Base-by-base conservation (phyloP, 2,888 invertebrate species). In the Hypercompe scribonia region DNA sequence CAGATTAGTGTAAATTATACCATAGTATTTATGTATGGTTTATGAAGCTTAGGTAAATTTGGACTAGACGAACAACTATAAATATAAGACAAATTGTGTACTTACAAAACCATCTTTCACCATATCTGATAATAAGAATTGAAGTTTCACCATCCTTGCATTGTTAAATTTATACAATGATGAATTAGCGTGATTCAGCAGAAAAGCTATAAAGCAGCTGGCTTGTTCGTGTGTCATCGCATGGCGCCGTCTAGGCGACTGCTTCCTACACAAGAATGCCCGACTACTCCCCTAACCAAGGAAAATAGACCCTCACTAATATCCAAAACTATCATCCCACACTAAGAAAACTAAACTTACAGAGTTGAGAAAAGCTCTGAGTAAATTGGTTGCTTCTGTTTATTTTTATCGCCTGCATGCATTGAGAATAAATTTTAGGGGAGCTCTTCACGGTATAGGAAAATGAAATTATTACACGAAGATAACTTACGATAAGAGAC, bases 171-270 rank as follows among this genome's bases (percentile, higher is more conserved):
- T 82, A 86, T 87, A 86, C 80, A 82, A 87, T 89, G 88, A 89
- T 86, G 81, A 83, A 88, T 88, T 85, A 83, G 80, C 69, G 78
- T 90, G 90, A 90, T 78, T 90, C 89, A 90, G 89, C 89, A 79
- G 70, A 82, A 90, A 88, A 87, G 85, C 87, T 78, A 84, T 87
- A 89, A 87, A 90, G 89, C 90, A 87, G 89, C 89, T 90, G 90
- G 83, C 85, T 87, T 81, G 87, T 84, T 75, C 77, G 77, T 90
- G 89, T 88, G 85, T 88, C 90, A 89, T 87, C 78, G 73, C 82
- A 71, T 78, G 91, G 91, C 91, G 91, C 91, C 91, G 91, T 90
- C 91, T 89, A 84, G 91, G 82, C 89, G 89, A 83, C 84, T 84
- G 85, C 84, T 77, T 82, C 81, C 81, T 78, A 73, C 84, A 84